Conservation (phyloP, 1,140 invertebrate genomes). For the Ceratosolen fusciceps region DNA sequence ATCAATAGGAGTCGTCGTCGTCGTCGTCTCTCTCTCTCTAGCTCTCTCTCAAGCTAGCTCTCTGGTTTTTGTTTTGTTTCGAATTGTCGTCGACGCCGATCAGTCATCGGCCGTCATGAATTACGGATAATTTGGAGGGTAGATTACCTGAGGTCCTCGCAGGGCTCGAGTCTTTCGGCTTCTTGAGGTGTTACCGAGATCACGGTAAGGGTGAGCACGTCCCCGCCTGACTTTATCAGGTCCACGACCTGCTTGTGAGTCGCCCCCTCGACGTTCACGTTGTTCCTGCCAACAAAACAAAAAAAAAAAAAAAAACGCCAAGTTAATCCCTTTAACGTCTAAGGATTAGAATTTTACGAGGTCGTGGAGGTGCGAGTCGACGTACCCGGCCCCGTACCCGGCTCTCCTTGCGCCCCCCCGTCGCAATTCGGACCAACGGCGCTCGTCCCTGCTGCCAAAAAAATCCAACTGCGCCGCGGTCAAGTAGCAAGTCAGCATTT, state of each 20-base stretch:
- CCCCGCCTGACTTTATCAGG: slow-evolving; percentile 97
- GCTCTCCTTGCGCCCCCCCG: background rate
- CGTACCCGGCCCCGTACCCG: background rate
- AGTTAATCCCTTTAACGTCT: too few relatives aligned
- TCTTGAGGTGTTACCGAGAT: slow-evolving; percentile 95
- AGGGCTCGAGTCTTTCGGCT: slow-evolving; percentile 69
- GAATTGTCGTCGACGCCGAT: too few relatives aligned
- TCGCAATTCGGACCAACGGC: background rate
- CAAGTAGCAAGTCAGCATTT: slow-evolving; percentile 65
- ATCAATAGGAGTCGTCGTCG: too few relatives aligned
- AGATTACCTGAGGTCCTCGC: slow-evolving; percentile 67
- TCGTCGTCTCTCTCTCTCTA: too few relatives aligned
- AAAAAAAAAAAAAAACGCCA: too few relatives aligned
- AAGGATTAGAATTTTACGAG: background rate
- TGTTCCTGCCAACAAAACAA: slow-evolving; percentile 83
- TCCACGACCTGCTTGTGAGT: slow-evolving; percentile 99
- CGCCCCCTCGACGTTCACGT: slow-evolving; percentile 97
- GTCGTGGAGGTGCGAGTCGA: background rate
- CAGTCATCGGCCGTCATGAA: too few relatives aligned
- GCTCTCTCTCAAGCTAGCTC: too few relatives aligned
- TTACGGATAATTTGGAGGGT: background rate
- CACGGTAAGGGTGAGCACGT: slow-evolving; percentile 94
- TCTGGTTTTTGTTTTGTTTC: too few relatives aligned
- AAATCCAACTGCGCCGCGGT: slow-evolving; percentile 61
- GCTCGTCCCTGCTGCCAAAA: slow-evolving; percentile 49